A percentile compares a stretch with the other conserved stretches of the same genome.
These are phyloP conservation scores for Erebia aethiops DNA, from an alignment of 2,888 invertebrate species.

Conservation along the genomic window DNA sequence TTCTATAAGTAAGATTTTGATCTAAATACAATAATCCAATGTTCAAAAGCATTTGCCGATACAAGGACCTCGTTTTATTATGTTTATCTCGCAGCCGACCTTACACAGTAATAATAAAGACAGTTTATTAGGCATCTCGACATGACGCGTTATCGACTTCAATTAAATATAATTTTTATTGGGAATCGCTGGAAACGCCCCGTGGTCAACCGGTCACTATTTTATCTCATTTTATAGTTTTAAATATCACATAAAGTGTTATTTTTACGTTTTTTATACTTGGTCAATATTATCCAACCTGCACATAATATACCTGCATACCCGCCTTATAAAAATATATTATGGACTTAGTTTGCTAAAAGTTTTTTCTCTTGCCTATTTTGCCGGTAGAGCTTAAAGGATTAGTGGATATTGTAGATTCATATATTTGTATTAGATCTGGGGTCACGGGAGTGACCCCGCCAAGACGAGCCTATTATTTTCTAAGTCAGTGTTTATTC, in stretches of 20 bases:
- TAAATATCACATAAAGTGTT: slow-evolving; percentile 15
- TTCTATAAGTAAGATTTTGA: not conserved
- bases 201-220: slow-evolving; percentile 53
- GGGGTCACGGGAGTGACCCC: too few species aligned
- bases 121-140: slow-evolving; percentile 77
- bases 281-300: slow-evolving; percentile 20
- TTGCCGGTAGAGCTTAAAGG: too few species aligned
- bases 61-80: slow-evolving; percentile 35
- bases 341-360: not conserved
- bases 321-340: not conserved
- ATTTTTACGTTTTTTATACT: slow-evolving; percentile 19
- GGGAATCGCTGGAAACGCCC: slow-evolving; percentile 71
- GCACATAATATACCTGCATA: too few species aligned
- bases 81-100: slow-evolving; percentile 64
- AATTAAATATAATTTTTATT: slow-evolving; percentile 83
- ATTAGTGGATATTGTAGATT: too few species aligned
- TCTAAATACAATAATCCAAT: not conserved
- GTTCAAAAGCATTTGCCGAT: slow-evolving; percentile 34
- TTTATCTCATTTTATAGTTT: slow-evolving; percentile 40
- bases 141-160: slow-evolving; percentile 75
- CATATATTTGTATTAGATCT: too few species aligned
- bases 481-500: too few species aligned
- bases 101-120: slow-evolving; percentile 76
- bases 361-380: too few species aligned
- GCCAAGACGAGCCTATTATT: too few species aligned